A percentile compares a stretch with the other conserved stretches of the same genome.
Evolutionary conservation across 2,797 vertebrate species (phyloP).

Genomic region (Anabas testudineus): DNA sequence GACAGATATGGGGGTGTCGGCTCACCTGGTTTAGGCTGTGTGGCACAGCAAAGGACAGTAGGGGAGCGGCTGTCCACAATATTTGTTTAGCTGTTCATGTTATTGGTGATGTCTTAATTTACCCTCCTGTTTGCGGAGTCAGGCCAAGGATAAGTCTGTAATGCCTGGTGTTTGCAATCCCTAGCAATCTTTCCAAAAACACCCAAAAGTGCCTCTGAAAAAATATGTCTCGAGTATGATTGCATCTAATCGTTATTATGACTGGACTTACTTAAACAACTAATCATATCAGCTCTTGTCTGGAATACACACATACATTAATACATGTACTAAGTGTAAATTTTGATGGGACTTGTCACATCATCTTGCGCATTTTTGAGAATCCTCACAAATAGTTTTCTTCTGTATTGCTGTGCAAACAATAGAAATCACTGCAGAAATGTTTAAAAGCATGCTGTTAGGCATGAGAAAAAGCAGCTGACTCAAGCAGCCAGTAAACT

Average conservation of each 20-base stretch:
- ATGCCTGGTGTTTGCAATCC: no score
- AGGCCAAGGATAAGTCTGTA: background rate
- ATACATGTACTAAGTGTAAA: background rate
- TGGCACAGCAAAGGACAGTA: slow-evolving; percentile 60
- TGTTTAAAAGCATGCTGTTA: background rate
- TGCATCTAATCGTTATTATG: background rate
- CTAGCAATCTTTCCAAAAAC: background rate
- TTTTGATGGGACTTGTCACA: no score
- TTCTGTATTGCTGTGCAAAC: background rate
- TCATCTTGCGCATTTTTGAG: background rate
- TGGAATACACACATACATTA: no score
- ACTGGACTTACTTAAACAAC: background rate
- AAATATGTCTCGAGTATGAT: background rate
- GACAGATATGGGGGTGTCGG: slow-evolving; percentile 68
- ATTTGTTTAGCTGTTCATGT: slow-evolving; percentile 81
- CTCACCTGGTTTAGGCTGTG: slow-evolving; percentile 75
- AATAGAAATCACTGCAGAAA: background rate
- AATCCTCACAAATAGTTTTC: background rate
- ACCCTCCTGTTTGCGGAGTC: slow-evolving; percentile 51
- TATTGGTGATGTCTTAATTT: slow-evolving; percentile 68
- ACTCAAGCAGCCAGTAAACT: background rate
- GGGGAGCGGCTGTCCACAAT: slow-evolving; percentile 65
- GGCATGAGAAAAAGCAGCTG: background rate
- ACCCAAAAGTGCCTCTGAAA: background rate
- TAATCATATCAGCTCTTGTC: no score